Evolutionary conservation across 2,797 vertebrate genomes (phyloP).

Genomic region (Brotula barbata): DNA sequence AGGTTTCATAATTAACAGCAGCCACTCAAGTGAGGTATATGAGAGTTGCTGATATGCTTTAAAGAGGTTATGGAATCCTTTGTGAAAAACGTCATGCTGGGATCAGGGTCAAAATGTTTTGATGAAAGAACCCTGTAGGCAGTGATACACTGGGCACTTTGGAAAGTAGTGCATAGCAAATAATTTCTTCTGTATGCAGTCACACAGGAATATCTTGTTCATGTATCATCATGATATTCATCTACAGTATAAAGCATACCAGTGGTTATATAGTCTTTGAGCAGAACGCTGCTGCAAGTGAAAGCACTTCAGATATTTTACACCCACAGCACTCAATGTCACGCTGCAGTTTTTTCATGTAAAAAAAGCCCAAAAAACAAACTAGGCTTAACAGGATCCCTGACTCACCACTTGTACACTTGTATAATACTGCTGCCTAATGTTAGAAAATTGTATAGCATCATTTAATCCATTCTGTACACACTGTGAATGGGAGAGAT

Average conservation of each 20-base stretch:
- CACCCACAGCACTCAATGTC: conserved; percentile 33
- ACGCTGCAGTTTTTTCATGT: conserved; percentile 30
- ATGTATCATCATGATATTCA: conserved; percentile 35
- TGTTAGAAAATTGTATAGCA: conserved; percentile 68
- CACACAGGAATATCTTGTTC: conserved; percentile 33
- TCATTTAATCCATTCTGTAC: conserved; percentile 56
- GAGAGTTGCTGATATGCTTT: conserved; percentile 63
- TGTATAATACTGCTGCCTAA: conserved; percentile 77
- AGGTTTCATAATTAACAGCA: conserved; percentile 74
- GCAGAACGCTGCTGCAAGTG: conserved; percentile 36
- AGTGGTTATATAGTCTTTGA: conserved; percentile 36
- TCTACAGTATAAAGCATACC: conserved; percentile 39
- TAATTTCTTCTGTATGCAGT: conserved; percentile 49
- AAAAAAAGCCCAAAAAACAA: too few species aligned
- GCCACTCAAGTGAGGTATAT: conserved; percentile 68
- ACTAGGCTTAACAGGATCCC: too few species aligned
- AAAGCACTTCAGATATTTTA: conserved; percentile 7
- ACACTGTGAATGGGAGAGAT: conserved; percentile 60
- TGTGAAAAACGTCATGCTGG: conserved; percentile 37
- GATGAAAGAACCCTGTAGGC: conserved; percentile 20
- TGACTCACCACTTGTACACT: conserved; percentile 58
- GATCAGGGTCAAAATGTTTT: conserved; percentile 39
- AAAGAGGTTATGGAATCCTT: conserved; percentile 45
- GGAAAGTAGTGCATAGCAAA: conserved; percentile 29
- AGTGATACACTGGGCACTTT: conserved; percentile 32